Percentiles rank a stretch among this genome's conserved stretches.
Evolutionary conservation across 2,888 invertebrate genomes (phyloP).

Genomic region (Himalopsyche kuldschensis): DNA sequence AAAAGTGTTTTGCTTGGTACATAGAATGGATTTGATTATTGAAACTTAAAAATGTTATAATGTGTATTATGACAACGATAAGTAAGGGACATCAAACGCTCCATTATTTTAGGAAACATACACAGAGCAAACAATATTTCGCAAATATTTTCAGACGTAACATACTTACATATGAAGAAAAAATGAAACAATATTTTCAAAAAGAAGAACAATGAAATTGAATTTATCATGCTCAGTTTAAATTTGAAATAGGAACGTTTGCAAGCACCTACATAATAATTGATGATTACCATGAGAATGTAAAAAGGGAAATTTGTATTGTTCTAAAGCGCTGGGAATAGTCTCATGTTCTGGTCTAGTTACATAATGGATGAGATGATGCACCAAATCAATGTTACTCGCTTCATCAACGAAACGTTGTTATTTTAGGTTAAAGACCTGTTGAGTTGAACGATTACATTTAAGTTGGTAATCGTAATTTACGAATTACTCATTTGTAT

Average conservation of each 20-base stretch:
- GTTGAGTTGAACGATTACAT: neutral
- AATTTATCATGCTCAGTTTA: neutral
- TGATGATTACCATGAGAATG: neutral
- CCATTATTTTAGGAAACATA: no score
- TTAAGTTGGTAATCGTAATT: neutral
- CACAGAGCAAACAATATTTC: no score
- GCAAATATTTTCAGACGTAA: no score
- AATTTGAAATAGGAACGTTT: neutral
- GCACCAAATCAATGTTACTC: neutral
- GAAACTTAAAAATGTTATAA: no score
- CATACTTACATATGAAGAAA: no score
- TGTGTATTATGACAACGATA: no score
- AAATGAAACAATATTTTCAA: neutral
- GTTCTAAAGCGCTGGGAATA: neutral
- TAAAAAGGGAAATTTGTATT: conserved; percentile 18
- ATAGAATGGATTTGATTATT: no score
- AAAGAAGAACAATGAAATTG: neutral
- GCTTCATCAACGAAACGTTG: neutral
- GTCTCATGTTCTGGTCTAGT: conserved; percentile 10
- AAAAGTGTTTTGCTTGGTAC: no score
- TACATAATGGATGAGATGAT: conserved; percentile 5
- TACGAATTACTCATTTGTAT: neutral
- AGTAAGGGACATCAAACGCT: no score
- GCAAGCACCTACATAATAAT: neutral
- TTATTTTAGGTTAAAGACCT: neutral